phyloP scores from a whole-genome alignment of 1,140 invertebrate genomes.

The Zaprionus vittiger region DNA sequence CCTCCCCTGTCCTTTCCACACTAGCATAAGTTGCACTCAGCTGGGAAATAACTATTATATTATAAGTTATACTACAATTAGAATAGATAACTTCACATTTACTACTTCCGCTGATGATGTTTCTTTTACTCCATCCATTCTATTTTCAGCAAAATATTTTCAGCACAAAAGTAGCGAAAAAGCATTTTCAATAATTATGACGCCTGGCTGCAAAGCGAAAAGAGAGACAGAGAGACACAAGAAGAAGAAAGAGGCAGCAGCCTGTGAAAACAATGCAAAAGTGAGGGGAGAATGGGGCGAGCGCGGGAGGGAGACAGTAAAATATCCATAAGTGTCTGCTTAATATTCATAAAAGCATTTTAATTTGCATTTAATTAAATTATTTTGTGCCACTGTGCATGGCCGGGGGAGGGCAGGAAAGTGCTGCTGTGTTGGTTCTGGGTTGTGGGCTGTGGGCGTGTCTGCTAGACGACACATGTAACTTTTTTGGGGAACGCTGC shows the following conservation, averaged over 20 bases:
- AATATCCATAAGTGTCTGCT: constrained; percentile 47
- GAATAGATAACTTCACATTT: constrained; percentile 5
- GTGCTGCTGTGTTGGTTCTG: background rate
- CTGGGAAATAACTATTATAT: background rate
- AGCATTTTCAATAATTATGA: constrained; percentile 33
- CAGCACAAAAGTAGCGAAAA: background rate
- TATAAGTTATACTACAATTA: background rate
- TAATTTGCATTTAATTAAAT: constrained; percentile 76
- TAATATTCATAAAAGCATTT: constrained; percentile 78
- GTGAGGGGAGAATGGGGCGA: background rate
- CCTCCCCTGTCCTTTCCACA: background rate
- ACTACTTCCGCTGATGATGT: constrained; percentile 11
- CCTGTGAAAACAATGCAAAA: constrained; percentile 1
- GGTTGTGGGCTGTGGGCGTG: background rate
- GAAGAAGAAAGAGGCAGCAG: background rate
- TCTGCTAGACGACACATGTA: constrained; percentile 24
- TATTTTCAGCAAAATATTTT: constrained; percentile 28
- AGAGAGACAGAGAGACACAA: background rate
- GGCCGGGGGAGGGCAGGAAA: no score
- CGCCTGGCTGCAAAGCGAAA: background rate
- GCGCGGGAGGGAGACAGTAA: background rate
- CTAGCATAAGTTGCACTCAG: no score
- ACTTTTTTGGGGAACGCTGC: constrained; percentile 6
- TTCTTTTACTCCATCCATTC: background rate
- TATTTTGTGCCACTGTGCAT: constrained; percentile 25